Base-by-base conservation (phyloP, 2,797 vertebrate genomes). In the Sciurus carolinensis region DNA sequence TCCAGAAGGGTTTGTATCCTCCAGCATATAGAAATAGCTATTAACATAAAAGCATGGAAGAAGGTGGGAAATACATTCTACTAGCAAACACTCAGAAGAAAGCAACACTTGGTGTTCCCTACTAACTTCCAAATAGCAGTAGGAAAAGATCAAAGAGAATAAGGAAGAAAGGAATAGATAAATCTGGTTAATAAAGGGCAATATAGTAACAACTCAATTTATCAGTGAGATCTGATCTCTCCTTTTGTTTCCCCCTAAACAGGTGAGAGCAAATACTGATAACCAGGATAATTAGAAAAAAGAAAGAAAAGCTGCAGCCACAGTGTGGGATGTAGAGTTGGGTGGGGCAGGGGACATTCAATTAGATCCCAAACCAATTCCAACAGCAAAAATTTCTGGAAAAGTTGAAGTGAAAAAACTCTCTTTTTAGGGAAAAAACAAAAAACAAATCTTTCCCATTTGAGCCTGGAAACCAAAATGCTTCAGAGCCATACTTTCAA, bases 81-180 rank as follows among this genome's bases (percentile, higher is more conserved):
- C 18, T 54, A 88, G 28, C 33, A 76, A 77, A 90, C 30, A 75
- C 42, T 84, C 36, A 92, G 75, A 95, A 91, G 30, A 75, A 87
- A 64, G 44, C 33, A 52, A 33, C 91, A 86, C 28, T 52, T 87
- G 66, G 66, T 72, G 12, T 17, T 92, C 39, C 80, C 39, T 72
- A 52, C 28, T 90, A 71, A 79, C 11, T 7, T 93, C 13, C 66
- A 83, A 89, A 17, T 87, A 84, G 54, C 47, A 77, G n/a, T 42
- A 71, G 6, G 52, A 54, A 79, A 33, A 64, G 15, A 90, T 64
- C 50, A 79, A 14, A 80, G 18, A 92, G 66, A 80, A 57, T 47
- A 62, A 62, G 10, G 52, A 83, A 59, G 57, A 36, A 9, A 80
- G 36, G 24, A 85, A 75, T 0, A 72, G 39, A 79, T 89, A 92